Evolutionary conservation across 1,140 invertebrate species (phyloP).

Genomic region (Pseudoatta argentina): DNA sequence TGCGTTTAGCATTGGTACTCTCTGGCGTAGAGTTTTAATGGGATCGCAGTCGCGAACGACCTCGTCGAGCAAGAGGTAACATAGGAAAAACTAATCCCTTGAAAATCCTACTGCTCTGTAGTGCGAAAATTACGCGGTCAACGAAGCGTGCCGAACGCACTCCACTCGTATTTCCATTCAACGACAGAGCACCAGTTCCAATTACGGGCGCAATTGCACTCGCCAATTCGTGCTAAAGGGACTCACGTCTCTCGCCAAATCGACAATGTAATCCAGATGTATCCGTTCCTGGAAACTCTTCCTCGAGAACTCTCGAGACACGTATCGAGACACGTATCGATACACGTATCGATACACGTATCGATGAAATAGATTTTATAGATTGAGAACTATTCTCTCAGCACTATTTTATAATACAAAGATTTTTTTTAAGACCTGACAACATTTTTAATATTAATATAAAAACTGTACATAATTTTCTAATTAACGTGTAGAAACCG

Average conservation of each 20-base stretch:
- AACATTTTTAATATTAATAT: background rate
- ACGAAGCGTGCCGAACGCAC: slow-evolving; percentile 64
- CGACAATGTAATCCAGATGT: slow-evolving; percentile 55
- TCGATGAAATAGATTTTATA: slow-evolving; percentile 17
- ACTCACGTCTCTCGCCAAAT: slow-evolving; percentile 10
- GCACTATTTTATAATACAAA: background rate
- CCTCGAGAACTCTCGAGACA: slow-evolving; percentile 25
- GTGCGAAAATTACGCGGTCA: slow-evolving; percentile 68
- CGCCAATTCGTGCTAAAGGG: slow-evolving; percentile 54
- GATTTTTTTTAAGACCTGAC: background rate
- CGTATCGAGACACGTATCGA: slow-evolving; percentile 1
- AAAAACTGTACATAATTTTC: background rate
- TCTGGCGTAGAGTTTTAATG: slow-evolving; percentile 63
- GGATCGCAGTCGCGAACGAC: slow-evolving; percentile 57
- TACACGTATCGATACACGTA: background rate
- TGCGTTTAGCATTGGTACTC: slow-evolving; percentile 57
- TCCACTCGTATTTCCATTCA: slow-evolving; percentile 66
- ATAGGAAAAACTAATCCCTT: slow-evolving; percentile 70
- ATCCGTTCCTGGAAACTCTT: slow-evolving; percentile 40
- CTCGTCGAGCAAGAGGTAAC: slow-evolving; percentile 46
- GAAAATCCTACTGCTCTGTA: slow-evolving; percentile 66
- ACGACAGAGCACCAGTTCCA: slow-evolving; percentile 63
- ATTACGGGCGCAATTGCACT: slow-evolving; percentile 70
- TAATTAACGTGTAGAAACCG: background rate
- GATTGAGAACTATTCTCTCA: background rate